These are phyloP conservation scores for Prinia subflava DNA, from an alignment of 2,113 vertebrate species.

Conservation along the genomic window DNA sequence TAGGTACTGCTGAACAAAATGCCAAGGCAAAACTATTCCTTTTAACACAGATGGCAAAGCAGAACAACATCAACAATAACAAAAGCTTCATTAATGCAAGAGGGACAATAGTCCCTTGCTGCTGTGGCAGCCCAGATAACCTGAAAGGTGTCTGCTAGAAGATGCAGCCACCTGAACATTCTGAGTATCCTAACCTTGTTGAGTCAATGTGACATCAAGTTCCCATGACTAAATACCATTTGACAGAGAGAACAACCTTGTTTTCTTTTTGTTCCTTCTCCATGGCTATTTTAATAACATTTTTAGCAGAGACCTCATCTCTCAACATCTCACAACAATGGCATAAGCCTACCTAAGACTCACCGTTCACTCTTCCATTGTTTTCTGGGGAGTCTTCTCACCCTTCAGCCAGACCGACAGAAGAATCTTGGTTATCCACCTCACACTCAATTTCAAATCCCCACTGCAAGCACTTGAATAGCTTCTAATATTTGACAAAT, in stretches of 20 bases:
- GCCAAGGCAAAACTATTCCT: not conserved
- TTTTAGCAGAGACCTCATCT: not conserved
- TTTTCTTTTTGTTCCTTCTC: not conserved
- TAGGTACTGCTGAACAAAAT: not conserved
- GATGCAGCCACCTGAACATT: not conserved
- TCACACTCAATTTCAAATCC: not conserved
- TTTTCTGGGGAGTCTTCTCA: not conserved
- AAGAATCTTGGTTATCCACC: not conserved
- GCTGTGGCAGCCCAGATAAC: not conserved
- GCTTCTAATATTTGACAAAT: not conserved
- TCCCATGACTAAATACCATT: not conserved
- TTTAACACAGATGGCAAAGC: not conserved
- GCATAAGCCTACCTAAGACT: not conserved
- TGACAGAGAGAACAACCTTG: not conserved
- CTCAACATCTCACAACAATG: not conserved
- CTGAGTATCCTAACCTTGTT: not conserved
- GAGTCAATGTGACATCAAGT: not conserved
- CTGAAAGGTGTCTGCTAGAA: not conserved
- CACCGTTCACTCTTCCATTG: not conserved
- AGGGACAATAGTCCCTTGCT: not conserved
- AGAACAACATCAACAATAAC: not conserved
- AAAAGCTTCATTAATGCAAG: not conserved
- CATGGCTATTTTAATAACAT: not conserved
- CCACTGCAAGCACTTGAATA: not conserved
- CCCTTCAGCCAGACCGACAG: accelerated